These are phyloP conservation scores for Pollachius pollachius DNA, from an alignment of 2,113 vertebrate genomes.

Conservation along the genomic window DNA sequence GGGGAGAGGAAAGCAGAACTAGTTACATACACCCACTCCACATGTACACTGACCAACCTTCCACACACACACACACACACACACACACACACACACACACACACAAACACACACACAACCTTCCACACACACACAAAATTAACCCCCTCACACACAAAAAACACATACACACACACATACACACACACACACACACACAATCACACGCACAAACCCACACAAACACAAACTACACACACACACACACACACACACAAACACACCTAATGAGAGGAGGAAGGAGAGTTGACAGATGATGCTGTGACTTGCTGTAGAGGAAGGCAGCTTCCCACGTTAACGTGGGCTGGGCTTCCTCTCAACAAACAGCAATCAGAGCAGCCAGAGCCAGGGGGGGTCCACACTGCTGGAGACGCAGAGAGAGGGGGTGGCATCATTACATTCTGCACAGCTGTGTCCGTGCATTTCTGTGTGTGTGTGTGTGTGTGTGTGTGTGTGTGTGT, in stretches of 20 bases:
- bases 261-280: conserved; percentile 5
- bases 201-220: not conserved
- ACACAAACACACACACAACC: not conserved
- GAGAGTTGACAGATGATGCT: conserved; percentile 23
- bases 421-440: conserved; percentile 45
- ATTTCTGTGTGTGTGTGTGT: too few species aligned
- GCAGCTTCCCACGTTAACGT: conserved; percentile 26
- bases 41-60: too few species aligned
- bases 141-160: not conserved
- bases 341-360: conserved; percentile 54
- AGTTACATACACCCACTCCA: too few species aligned
- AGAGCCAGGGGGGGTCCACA: conserved; percentile 29
- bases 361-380: conserved; percentile 60
- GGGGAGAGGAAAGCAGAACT: too few species aligned
- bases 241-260: not conserved
- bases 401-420: conserved; percentile 5
- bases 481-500: too few species aligned
- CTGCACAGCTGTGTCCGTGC: conserved; percentile 17
- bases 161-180: not conserved
- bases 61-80: too few species aligned
- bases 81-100: not conserved
- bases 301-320: conserved; percentile 35
- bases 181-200: too few species aligned
- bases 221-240: not conserved
- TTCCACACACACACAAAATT: too few species aligned